phyloP scores from a whole-genome alignment of 2,113 vertebrate genomes.

The Pluvialis apricaria region DNA sequence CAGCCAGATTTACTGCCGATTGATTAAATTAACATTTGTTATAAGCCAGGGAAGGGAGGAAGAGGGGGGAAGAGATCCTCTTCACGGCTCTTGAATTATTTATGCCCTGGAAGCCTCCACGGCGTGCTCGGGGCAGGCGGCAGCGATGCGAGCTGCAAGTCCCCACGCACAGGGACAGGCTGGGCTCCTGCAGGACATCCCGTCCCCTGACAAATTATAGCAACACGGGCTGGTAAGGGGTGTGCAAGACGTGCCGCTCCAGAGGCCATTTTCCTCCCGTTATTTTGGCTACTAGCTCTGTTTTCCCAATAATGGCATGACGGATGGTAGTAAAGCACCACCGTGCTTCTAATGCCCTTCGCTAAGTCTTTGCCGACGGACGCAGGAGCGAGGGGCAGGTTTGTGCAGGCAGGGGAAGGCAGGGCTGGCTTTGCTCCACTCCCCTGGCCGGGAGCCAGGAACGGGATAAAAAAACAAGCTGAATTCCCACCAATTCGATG shows the following conservation, averaged over 20 bases:
- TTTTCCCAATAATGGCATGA: not conserved
- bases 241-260: not conserved
- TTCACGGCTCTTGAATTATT: slow-evolving; percentile 79
- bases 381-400: not conserved
- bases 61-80: slow-evolving; percentile 67
- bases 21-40: slow-evolving; percentile 99
- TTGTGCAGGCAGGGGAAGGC: slow-evolving; percentile 37
- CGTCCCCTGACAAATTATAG: not conserved
- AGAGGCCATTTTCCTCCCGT: not conserved
- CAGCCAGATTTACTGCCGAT: slow-evolving; percentile 90
- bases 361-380: not conserved
- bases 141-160: not conserved
- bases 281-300: not conserved
- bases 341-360: not conserved
- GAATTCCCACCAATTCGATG: not conserved
- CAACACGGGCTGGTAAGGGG: not conserved
- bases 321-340: accelerated
- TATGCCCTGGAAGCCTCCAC: slow-evolving; percentile 69
- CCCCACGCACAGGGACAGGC: not conserved
- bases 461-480: not conserved
- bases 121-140: slow-evolving; percentile 15
- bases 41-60: slow-evolving; percentile 76
- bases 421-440: not conserved
- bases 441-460: not conserved
- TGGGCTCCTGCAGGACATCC: not conserved